phyloP scores from a whole-genome alignment of 64 coral and sea anemone genomes.

The Orbicella faveolata region DNA sequence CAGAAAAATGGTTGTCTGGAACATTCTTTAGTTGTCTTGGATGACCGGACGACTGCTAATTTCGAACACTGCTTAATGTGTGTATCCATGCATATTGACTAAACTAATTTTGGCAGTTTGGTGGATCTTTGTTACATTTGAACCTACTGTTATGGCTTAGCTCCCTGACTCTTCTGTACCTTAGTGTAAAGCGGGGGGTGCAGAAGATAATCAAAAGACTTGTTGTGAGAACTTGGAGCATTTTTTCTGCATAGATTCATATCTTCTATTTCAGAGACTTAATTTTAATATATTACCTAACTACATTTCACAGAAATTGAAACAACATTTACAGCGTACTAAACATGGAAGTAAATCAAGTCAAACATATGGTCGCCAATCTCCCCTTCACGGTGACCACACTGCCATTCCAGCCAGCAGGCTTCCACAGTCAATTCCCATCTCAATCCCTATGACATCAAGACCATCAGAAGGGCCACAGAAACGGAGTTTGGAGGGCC shows the following conservation, averaged over 20 bases:
- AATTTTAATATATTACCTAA: no score
- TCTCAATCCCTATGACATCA: conserved; percentile 81
- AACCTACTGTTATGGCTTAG: background rate
- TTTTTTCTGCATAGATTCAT: no score
- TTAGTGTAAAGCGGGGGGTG: no score
- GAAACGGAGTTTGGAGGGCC: conserved; percentile 76
- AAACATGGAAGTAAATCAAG: conserved; percentile 86
- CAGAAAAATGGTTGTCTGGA: no score
- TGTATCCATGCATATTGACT: no score
- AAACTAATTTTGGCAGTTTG: background rate
- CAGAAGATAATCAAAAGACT: no score
- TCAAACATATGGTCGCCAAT: conserved; percentile 77
- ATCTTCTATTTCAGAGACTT: no score
- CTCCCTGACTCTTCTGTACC: no score
- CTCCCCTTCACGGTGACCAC: conserved; percentile 91
- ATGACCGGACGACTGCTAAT: no score
- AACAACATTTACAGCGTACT: conserved; percentile 69
- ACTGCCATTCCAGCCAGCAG: conserved; percentile 64
- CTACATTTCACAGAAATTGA: conserved; percentile 69
- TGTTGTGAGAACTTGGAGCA: no score
- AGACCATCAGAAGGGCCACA: conserved; percentile 68
- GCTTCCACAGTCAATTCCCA: conserved; percentile 71
- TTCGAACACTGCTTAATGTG: no score
- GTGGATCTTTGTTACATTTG: background rate
- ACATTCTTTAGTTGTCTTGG: no score